These are phyloP conservation scores for Pogonognathellus flavescens DNA, from an alignment of 1,140 invertebrate species.

Conservation along the genomic window DNA sequence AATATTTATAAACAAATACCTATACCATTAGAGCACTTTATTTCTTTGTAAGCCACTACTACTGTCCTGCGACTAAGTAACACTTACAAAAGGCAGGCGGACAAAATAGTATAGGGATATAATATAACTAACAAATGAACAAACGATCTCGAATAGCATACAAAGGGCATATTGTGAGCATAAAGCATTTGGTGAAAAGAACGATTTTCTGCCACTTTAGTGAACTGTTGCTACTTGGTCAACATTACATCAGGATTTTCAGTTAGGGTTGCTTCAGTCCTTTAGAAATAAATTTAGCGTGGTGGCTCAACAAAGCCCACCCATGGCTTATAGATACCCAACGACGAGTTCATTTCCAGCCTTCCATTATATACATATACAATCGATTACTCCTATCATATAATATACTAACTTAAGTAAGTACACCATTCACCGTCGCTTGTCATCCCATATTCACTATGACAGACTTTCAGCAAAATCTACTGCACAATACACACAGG, in stretches of 20 bases:
- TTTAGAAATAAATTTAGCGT: slow-evolving; percentile 64
- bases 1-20: too few relatives aligned
- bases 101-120: background rate
- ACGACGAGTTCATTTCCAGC: slow-evolving; percentile 13
- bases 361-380: slow-evolving; percentile 11
- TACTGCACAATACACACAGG: background rate
- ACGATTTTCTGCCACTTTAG: slow-evolving; percentile 52
- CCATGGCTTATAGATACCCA: slow-evolving; percentile 42
- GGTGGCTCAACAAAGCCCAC: slow-evolving; percentile 62
- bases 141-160: slow-evolving; percentile 7
- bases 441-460: slow-evolving; percentile 16
- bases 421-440: slow-evolving; percentile 16
- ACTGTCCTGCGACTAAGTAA: too few relatives aligned
- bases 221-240: slow-evolving; percentile 35
- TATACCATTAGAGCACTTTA: too few relatives aligned
- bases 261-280: slow-evolving; percentile 26
- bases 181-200: slow-evolving; percentile 52
- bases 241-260: slow-evolving; percentile 51
- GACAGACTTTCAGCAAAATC: background rate
- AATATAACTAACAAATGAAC: background rate
- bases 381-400: too few relatives aligned
- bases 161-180: slow-evolving; percentile 40
- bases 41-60: background rate
- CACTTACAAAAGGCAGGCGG: too few relatives aligned
- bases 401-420: too few relatives aligned